A percentile compares a stretch with the other conserved stretches of the same genome.
Conservation (phyloP, 2,797 vertebrate species). For the Threskiornis aethiopicus region DNA sequence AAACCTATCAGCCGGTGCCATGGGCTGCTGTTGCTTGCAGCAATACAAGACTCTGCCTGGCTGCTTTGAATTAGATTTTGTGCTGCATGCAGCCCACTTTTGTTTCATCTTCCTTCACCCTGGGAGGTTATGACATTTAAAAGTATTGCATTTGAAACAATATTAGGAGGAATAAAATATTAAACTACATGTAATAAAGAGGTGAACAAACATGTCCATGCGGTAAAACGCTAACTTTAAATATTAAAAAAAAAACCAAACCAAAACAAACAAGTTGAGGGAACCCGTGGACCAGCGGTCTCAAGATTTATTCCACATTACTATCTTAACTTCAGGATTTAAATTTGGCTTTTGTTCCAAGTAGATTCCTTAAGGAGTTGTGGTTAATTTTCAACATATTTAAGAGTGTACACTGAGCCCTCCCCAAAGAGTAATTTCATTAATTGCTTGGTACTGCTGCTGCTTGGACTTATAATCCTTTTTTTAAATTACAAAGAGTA, state of each 20-base stretch:
- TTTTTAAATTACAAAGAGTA: slow-evolving; percentile 32
- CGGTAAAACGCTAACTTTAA: background rate
- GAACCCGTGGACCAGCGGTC: background rate
- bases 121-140: background rate
- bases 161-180: background rate
- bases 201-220: background rate
- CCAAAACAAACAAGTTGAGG: background rate
- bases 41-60: background rate
- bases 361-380: slow-evolving; percentile 43
- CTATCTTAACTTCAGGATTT: slow-evolving; percentile 53
- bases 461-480: slow-evolving; percentile 44
- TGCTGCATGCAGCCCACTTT: background rate
- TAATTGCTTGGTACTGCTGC: slow-evolving; percentile 55
- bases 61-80: background rate
- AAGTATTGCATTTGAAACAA: background rate
- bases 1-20: background rate
- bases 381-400: slow-evolving; percentile 60
- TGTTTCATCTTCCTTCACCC: background rate
- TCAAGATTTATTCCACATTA: slow-evolving; percentile 38
- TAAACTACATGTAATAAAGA: background rate
- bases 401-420: slow-evolving; percentile 48
- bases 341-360: slow-evolving; percentile 50
- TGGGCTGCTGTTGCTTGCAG: background rate
- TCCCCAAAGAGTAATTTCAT: slow-evolving; percentile 67
- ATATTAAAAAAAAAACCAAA: background rate